Conservation (phyloP, 2,797 vertebrate species). For the Bradypus variegatus region DNA sequence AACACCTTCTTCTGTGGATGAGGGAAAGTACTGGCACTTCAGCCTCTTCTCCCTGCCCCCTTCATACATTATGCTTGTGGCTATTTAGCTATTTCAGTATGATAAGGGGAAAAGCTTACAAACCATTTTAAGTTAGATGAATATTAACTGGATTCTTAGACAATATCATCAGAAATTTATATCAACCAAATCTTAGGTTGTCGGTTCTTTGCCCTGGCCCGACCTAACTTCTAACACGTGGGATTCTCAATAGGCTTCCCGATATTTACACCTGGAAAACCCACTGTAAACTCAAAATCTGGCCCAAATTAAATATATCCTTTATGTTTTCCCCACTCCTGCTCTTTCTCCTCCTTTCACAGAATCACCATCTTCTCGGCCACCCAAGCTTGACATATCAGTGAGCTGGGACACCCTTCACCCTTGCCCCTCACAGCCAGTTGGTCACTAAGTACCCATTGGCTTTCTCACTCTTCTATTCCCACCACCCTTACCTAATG, state of each 20-base stretch:
- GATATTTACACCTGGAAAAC: neutral
- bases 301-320: neutral
- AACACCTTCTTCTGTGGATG: neutral
- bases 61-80: neutral
- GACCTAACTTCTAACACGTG: neutral
- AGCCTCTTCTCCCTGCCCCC: accelerated
- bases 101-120: neutral
- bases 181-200: neutral
- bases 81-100: neutral
- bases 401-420: too few relatives aligned
- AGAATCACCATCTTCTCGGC: neutral
- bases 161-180: neutral
- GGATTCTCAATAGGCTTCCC: neutral
- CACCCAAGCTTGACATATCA: neutral
- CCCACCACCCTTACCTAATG: neutral
- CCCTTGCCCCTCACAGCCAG: neutral
- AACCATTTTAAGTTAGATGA: neutral
- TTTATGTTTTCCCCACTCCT: neutral
- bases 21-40: neutral
- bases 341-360: neutral
- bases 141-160: neutral
- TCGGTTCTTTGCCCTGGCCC: neutral
- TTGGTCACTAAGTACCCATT: neutral
- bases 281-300: neutral
- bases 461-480: neutral